Evolutionary conservation across 2,797 vertebrate genomes (phyloP).

Genomic region (Darevskia mixta): DNA sequence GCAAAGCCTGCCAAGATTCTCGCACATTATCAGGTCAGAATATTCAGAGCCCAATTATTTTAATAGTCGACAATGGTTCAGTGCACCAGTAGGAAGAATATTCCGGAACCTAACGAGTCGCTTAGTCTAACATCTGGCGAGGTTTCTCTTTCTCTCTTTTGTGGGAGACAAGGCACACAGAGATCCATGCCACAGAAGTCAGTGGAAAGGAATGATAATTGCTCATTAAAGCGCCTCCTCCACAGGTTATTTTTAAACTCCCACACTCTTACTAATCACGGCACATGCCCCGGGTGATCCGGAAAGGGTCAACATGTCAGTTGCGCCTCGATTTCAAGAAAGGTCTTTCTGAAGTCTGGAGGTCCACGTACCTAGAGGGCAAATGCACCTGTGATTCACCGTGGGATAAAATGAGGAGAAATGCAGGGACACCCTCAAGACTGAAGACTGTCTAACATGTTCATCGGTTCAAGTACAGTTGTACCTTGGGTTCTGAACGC

Average conservation of each 20-base stretch:
- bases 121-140: conserved; percentile 66
- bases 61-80: conserved; percentile 68
- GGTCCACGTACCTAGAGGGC: not conserved
- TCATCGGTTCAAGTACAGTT: too few relatives aligned
- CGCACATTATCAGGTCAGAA: conserved; percentile 60
- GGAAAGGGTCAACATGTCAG: conserved; percentile 64
- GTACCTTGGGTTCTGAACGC: too few relatives aligned
- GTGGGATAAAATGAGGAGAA: not conserved
- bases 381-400: conserved; percentile 40
- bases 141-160: not conserved
- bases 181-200: conserved; percentile 66
- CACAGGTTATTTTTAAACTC: conserved; percentile 68
- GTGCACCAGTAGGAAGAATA: conserved; percentile 47
- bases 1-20: conserved; percentile 67
- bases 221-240: conserved; percentile 72
- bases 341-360: conserved; percentile 32
- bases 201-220: conserved; percentile 71
- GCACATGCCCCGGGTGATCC: conserved; percentile 58
- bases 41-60: conserved; percentile 73
- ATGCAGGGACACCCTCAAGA: too few relatives aligned
- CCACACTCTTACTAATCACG: conserved; percentile 65
- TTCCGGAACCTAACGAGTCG: conserved; percentile 64
- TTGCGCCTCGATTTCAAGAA: conserved; percentile 54
- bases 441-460: not conserved
- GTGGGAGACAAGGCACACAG: conserved; percentile 64